phyloP scores from a whole-genome alignment of 1,140 invertebrate genomes.

The Magallana angulata region DNA sequence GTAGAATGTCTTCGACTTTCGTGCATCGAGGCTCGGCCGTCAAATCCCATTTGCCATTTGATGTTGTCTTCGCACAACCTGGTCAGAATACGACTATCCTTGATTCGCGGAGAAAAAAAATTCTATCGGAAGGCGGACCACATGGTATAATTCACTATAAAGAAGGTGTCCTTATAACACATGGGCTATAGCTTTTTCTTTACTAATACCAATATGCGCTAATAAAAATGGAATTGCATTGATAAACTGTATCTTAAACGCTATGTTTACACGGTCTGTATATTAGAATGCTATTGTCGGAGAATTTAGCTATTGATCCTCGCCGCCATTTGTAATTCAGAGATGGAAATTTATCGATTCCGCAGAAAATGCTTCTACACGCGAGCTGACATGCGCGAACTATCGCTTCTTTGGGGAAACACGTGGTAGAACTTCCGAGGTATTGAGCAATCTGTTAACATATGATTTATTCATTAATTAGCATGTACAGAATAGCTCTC shows the following conservation, averaged over 20 bases:
- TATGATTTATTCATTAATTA: constrained; percentile 23
- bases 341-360: constrained; percentile 35
- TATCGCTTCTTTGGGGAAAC: constrained; percentile 5
- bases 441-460: constrained; percentile 13
- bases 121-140: neutral
- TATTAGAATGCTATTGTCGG: neutral
- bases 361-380: constrained; percentile 29
- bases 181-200: constrained; percentile 21
- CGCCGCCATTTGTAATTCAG: constrained; percentile 36
- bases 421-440: neutral
- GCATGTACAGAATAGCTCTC: neutral
- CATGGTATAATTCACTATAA: neutral
- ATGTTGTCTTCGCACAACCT: neutral
- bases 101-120: neutral
- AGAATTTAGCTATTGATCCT: constrained; percentile 10
- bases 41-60: constrained; percentile 35
- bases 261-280: neutral
- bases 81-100: neutral
- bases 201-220: neutral
- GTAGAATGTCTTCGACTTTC: constrained; percentile 15
- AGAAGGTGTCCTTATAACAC: neutral
- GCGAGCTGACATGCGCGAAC: constrained; percentile 27
- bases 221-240: constrained; percentile 36
- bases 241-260: constrained; percentile 24
- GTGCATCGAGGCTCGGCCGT: constrained; percentile 8